Evolutionary conservation across 2,797 vertebrate genomes (phyloP).

Genomic region (Oreochromis mossambicus): DNA sequence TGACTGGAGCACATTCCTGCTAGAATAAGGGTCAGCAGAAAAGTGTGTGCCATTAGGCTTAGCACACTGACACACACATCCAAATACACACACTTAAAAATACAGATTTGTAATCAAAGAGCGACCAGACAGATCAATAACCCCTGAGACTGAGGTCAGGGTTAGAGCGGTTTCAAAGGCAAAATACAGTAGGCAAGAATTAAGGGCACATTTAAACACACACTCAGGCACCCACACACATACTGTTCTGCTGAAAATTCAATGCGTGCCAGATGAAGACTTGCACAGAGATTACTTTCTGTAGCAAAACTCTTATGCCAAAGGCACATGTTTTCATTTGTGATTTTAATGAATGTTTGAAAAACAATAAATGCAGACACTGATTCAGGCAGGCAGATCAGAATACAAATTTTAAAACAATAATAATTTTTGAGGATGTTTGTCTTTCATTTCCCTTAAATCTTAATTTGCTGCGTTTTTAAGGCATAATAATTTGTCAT

Average conservation of each 20-base stretch:
- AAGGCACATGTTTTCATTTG: neutral
- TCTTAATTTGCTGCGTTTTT: neutral
- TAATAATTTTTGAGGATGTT: neutral
- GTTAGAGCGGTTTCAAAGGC: neutral
- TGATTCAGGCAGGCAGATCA: neutral
- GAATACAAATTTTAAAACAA: neutral
- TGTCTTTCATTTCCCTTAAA: neutral
- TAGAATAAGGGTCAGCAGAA: neutral
- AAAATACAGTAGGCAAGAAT: neutral
- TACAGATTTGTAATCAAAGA: slow-evolving; percentile 19
- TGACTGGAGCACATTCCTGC: neutral
- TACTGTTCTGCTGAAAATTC: neutral
- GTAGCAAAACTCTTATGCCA: neutral
- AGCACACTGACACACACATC: neutral
- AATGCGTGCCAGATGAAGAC: neutral
- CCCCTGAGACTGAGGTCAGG: slow-evolving; percentile 14
- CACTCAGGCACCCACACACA: neutral
- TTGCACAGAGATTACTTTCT: neutral
- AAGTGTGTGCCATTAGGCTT: neutral
- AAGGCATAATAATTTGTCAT: neutral
- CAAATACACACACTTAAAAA: neutral
- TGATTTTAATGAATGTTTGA: neutral
- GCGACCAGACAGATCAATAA: slow-evolving; percentile 39
- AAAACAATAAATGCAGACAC: neutral
- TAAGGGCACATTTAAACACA: neutral